phyloP scores from a whole-genome alignment of 2,888 invertebrate genomes.

The Drosophila crucigera region DNA sequence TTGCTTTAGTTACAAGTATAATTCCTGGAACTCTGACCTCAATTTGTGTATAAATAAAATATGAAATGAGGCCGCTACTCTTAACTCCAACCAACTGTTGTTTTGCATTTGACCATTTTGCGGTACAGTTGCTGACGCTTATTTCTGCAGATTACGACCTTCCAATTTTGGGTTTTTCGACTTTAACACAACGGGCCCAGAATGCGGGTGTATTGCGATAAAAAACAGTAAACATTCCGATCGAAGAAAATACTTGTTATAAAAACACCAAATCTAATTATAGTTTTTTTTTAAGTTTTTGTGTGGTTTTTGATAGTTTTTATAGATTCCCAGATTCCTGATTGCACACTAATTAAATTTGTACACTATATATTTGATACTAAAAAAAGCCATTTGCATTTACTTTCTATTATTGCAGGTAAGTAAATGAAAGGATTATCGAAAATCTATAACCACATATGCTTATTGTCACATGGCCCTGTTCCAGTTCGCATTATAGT shows the following conservation, averaged over 20 bases:
- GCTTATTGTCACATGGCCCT: conserved; percentile 71
- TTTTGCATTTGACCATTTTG: conserved; percentile 22
- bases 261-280: background rate
- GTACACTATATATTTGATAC: background rate
- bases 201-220: conserved; percentile 44
- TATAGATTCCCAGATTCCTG: background rate
- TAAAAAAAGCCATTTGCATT: conserved; percentile 1
- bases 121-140: conserved; percentile 34
- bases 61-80: conserved; percentile 25
- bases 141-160: conserved; percentile 10
- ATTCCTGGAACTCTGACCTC: conserved; percentile 15
- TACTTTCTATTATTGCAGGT: conserved; percentile 63
- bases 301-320: background rate
- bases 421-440: conserved; percentile 62
- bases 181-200: background rate
- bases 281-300: background rate
- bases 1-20: background rate
- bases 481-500: conserved; percentile 47
- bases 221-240: background rate
- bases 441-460: conserved; percentile 62
- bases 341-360: background rate
- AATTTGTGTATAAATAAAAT: background rate
- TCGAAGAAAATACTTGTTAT: background rate
- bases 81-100: background rate
- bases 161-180: conserved; percentile 17